Evolutionary conservation across 2,888 invertebrate species (phyloP), one percentile per base, ranked within the genome.

Genomic region (Apamea sordens): DNA sequence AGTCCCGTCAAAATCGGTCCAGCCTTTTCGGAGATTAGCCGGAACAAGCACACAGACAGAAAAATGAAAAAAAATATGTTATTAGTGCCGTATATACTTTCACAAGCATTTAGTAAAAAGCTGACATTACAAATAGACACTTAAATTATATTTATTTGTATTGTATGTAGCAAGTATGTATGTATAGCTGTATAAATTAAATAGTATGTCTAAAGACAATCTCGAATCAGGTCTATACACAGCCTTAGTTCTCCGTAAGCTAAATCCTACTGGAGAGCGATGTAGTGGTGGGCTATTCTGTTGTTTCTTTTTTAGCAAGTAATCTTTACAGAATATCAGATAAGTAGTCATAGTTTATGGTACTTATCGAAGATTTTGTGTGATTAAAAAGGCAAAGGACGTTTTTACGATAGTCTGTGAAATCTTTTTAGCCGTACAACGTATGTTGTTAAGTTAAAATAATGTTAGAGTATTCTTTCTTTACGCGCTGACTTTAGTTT

Each of bases 311-410:
- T 83, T 77, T 72, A 63, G 65, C 44, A 36, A 75, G 61, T 50
- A 83, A 82, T 80, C 76, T 83, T 80, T 56, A 63, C 56, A 69
- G 64, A 47, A 79, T 86, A 83, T 86, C 80, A 75, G 86, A 75
- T 86, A 83, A 79, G 79, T 69, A 63, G 71, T n/a, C 68, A 41
- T 65, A 82, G 78, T 83, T 83, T 79, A 79, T 86, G 73, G 73
- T 59, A 65, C 15, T 76, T 73, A 75, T 73, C 61, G 70, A 59
- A 77, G 78, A 85, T 73, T 86, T 73, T 73, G 67, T 82, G 67
- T 82, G 69, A 85, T 82, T 75, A 82, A 65, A 76, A 70, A n/a
- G 47, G 72, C 15, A 44, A 76, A 32, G 36, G 76, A 76, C 53
- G 36, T 73, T 76, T 74, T 80, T 83, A 84, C 59, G 80, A 83